Conservation (phyloP, 1,140 invertebrate genomes). For the Bombus terrestris region DNA sequence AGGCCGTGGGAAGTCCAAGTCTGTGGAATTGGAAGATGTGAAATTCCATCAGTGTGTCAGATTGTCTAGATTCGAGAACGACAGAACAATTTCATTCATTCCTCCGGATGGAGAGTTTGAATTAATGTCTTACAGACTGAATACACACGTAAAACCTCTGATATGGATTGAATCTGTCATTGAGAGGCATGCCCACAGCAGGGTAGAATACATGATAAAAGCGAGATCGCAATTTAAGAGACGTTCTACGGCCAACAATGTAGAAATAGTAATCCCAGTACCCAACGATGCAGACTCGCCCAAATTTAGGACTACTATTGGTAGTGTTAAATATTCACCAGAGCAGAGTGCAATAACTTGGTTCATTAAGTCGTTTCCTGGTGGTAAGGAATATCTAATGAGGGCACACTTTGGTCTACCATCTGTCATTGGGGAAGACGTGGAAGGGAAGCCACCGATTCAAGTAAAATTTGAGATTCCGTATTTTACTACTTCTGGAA, state of each 20-base stretch:
- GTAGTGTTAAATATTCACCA: constrained; percentile 98
- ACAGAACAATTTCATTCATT: constrained; percentile 99
- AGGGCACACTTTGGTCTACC: constrained; percentile 99
- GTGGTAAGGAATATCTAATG: constrained; percentile 99
- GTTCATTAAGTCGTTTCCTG: constrained; percentile 99
- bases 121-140: constrained; percentile 99
- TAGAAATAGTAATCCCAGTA: constrained; percentile 99
- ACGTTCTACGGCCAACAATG: constrained; percentile 99
- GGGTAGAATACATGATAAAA: constrained; percentile 99
- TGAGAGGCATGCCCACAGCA: constrained; percentile 98
- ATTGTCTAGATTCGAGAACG: constrained; percentile 98
- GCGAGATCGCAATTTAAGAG: constrained; percentile 99
- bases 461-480: constrained; percentile 99
- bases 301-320: constrained; percentile 99
- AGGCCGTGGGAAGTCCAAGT: constrained; percentile 98
- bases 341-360: constrained; percentile 99
- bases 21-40: constrained; percentile 99
- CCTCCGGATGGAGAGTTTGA: constrained; percentile 99
- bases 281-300: constrained; percentile 99
- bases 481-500: constrained; percentile 99
- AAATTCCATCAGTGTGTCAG: constrained; percentile 99
- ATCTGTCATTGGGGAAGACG: constrained; percentile 97
- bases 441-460: constrained; percentile 98
- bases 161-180: constrained; percentile 99
- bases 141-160: constrained; percentile 98